These are phyloP conservation scores for Eurosta solidaginis DNA, from an alignment of 1,140 invertebrate species.

Conservation along the genomic window DNA sequence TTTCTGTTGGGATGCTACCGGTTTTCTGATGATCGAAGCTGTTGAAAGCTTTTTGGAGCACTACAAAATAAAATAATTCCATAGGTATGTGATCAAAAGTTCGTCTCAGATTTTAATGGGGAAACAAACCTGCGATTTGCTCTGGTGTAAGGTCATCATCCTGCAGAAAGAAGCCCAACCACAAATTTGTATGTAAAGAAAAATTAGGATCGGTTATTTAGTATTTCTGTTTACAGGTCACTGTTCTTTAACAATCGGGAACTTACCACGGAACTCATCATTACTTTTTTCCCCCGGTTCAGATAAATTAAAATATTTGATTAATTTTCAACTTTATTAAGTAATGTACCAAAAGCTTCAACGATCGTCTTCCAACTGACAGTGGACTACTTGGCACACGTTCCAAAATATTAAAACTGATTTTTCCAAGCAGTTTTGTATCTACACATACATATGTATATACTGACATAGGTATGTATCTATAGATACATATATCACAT, in stretches of 20 bases:
- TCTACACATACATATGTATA: background rate
- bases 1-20: slow-evolving; percentile 91
- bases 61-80: slow-evolving; percentile 50
- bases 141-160: slow-evolving; percentile 69
- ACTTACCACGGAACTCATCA: slow-evolving; percentile 10
- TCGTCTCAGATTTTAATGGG: background rate
- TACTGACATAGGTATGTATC: background rate
- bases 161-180: slow-evolving; percentile 57
- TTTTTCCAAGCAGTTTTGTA: background rate
- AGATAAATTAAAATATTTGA: background rate
- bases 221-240: too few relatives aligned
- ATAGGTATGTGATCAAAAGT: background rate
- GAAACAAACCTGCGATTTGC: slow-evolving; percentile 62
- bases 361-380: slow-evolving; percentile 16
- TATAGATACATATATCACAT: background rate
- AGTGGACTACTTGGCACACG: background rate
- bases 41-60: slow-evolving; percentile 92
- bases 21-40: slow-evolving; percentile 94
- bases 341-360: background rate
- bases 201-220: too few relatives aligned
- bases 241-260: too few relatives aligned
- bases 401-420: background rate
- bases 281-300: background rate
- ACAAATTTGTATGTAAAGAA: too few relatives aligned
- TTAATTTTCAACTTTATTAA: background rate